phyloP scores from a whole-genome alignment of 2,113 vertebrate species.

The Sterna hirundo region DNA sequence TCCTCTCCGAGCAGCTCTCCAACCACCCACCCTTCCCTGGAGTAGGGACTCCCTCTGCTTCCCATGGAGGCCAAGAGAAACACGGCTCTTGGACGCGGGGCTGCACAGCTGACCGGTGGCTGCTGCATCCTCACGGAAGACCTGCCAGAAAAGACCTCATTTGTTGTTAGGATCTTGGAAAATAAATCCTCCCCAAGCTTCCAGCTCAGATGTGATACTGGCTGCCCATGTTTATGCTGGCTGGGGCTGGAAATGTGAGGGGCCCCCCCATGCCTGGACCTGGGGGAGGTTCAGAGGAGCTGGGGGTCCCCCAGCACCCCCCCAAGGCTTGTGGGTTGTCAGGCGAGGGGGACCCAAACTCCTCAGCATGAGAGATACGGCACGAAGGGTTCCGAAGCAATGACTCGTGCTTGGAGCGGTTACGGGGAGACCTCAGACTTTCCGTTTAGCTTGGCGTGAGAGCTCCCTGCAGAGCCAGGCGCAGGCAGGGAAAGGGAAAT shows the following conservation, averaged over 20 bases:
- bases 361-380: fast-evolving
- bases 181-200: not conserved
- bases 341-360: not conserved
- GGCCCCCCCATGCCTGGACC: not conserved
- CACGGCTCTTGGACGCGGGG: not conserved
- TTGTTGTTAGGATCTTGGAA: not conserved
- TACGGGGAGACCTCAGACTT: not conserved
- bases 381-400: not conserved
- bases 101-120: not conserved
- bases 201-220: not conserved
- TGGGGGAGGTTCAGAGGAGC: not conserved
- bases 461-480: not conserved
- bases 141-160: not conserved
- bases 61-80: not conserved
- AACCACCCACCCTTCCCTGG: not conserved
- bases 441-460: not conserved
- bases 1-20: not conserved
- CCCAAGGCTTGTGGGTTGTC: not conserved
- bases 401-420: fast-evolving
- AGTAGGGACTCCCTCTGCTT: not conserved
- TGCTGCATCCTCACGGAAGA: not conserved
- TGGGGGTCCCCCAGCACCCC: not conserved
- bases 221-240: not conserved
- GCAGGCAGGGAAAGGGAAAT: not conserved
- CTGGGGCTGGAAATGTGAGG: not conserved